phyloP scores from a whole-genome alignment of 2,797 vertebrate species.

The Esox masquinongy region DNA sequence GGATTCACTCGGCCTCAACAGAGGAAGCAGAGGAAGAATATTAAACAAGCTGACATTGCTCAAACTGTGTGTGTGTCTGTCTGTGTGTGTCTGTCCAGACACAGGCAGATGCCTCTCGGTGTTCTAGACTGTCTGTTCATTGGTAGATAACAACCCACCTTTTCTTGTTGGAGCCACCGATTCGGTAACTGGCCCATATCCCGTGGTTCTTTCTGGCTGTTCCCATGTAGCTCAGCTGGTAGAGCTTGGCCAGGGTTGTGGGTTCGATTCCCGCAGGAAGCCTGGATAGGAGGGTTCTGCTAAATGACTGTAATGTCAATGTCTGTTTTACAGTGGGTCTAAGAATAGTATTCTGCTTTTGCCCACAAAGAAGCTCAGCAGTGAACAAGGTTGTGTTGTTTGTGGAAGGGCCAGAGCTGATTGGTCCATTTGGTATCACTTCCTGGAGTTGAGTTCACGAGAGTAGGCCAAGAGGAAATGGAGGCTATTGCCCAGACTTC shows the following conservation, averaged over 20 bases:
- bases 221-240: not conserved
- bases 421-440: constrained; percentile 1
- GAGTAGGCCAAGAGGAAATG: not conserved
- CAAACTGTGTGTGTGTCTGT: constrained; percentile 27
- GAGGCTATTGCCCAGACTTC: too few species aligned
- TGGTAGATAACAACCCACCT: constrained; percentile 42
- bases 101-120: constrained; percentile 25
- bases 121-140: constrained; percentile 25
- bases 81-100: constrained; percentile 17
- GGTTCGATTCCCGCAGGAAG: too few species aligned
- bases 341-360: constrained; percentile 44
- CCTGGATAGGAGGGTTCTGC: too few species aligned
- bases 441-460: constrained; percentile 19
- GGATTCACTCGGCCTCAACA: constrained; percentile 47
- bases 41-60: constrained; percentile 43
- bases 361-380: constrained; percentile 17
- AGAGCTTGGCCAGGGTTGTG: too few species aligned
- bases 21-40: constrained; percentile 58
- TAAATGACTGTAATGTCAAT: too few species aligned
- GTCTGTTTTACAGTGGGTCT: constrained; percentile 38
- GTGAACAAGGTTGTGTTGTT: not conserved
- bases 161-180: not conserved
- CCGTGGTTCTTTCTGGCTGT: constrained; percentile 21
- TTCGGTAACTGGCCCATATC: not conserved
- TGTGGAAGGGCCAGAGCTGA: constrained; percentile 5